phyloP scores from a whole-genome alignment of 1,140 invertebrate genomes.

The Neotoxoptera formosana region DNA sequence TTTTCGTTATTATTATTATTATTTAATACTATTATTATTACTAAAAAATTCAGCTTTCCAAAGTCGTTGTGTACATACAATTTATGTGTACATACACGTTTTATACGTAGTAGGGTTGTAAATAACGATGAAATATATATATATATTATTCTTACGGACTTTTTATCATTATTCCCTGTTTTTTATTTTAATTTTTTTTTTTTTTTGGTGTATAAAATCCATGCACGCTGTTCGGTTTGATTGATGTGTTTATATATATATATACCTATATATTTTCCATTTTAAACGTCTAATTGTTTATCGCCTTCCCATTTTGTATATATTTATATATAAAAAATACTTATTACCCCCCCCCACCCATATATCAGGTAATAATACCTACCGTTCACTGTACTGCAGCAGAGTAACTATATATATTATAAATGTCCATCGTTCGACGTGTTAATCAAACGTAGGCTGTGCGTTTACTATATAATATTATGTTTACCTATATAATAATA shows the following conservation, averaged over 20 bases:
- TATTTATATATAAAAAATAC: not conserved
- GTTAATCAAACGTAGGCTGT: not conserved
- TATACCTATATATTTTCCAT: not conserved
- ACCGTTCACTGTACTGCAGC: not conserved
- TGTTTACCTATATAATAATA: no score
- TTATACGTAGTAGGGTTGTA: conserved; percentile 52
- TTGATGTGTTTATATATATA: conserved; percentile 36
- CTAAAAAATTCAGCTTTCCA: conserved; percentile 54
- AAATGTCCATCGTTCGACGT: not conserved
- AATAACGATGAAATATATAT: conserved; percentile 50
- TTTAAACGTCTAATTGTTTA: conserved; percentile 5
- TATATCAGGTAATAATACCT: not conserved
- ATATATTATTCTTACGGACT: conserved; percentile 20
- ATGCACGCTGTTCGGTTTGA: conserved; percentile 51
- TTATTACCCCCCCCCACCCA: not conserved
- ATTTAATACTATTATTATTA: conserved; percentile 21
- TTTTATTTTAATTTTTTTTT: conserved; percentile 31
- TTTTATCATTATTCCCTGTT: not conserved
- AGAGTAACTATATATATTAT: no score
- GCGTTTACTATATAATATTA: not conserved
- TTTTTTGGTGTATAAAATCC: conserved; percentile 43
- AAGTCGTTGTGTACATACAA: conserved; percentile 53
- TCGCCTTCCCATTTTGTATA: not conserved
- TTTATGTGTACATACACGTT: conserved; percentile 46
- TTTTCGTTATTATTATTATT: not conserved